Evolutionary conservation across 2,888 invertebrate genomes (phyloP).

Genomic region (Leucophora obtusa): DNA sequence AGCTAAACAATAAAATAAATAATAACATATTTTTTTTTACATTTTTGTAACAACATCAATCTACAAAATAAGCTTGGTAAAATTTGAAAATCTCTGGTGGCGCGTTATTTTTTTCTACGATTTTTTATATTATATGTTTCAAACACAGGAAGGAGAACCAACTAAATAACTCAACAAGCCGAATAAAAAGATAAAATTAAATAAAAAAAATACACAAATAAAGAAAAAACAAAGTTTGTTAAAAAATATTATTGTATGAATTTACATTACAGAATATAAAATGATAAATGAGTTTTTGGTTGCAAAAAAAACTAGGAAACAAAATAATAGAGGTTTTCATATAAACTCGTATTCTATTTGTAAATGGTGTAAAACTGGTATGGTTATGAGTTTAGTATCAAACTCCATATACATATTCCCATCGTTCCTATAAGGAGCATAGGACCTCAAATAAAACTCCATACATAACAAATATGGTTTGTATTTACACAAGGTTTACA

Average conservation of each 20-base stretch:
- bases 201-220: conserved; percentile 37
- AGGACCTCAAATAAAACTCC: too few relatives aligned
- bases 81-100: conserved; percentile 61
- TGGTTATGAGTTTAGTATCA: too few relatives aligned
- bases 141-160: conserved; percentile 52
- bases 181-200: conserved; percentile 60
- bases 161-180: conserved; percentile 54
- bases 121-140: conserved; percentile 25
- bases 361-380: too few relatives aligned
- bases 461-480: too few relatives aligned
- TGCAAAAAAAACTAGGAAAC: conserved; percentile 26
- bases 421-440: too few relatives aligned
- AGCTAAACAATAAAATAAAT: conserved; percentile 58
- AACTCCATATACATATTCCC: too few relatives aligned
- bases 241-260: conserved; percentile 52
- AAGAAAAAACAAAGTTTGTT: conserved; percentile 33
- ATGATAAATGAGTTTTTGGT: conserved; percentile 60
- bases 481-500: too few relatives aligned
- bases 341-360: too few relatives aligned
- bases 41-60: conserved; percentile 52
- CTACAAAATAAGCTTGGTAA: conserved; percentile 59
- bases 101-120: conserved; percentile 26
- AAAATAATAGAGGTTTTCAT: too few relatives aligned
- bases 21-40: conserved; percentile 17
- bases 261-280: conserved; percentile 56